These are phyloP conservation scores for Heliangelus exortis DNA, from an alignment of 2,797 vertebrate species.

Conservation along the genomic window DNA sequence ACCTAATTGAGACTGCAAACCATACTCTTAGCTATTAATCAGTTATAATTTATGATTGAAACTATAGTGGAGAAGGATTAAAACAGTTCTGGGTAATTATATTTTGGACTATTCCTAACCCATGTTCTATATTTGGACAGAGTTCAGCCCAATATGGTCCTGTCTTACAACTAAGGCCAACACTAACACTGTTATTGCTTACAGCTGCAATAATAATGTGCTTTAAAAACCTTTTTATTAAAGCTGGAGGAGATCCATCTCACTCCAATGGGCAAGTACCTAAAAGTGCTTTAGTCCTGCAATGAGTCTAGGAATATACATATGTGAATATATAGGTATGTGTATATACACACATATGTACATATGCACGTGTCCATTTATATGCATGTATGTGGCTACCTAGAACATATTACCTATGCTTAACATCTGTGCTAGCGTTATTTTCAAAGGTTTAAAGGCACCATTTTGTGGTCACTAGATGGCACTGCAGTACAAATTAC, in stretches of 20 bases:
- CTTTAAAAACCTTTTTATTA: background rate
- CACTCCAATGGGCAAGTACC: rapidly evolving
- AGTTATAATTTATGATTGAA: background rate
- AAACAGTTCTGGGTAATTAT: background rate
- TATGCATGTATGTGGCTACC: background rate
- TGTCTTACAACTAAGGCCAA: background rate
- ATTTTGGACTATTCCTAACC: background rate
- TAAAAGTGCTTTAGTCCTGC: background rate
- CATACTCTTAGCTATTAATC: background rate
- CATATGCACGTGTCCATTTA: background rate
- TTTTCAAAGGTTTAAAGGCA: background rate
- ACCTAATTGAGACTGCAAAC: background rate
- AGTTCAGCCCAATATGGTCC: background rate
- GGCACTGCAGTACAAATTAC: constrained; percentile 21
- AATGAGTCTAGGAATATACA: background rate
- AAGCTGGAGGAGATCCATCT: background rate
- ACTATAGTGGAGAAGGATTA: background rate
- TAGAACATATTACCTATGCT: background rate
- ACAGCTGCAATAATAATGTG: background rate
- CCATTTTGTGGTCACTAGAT: constrained; percentile 32
- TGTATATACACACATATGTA: background rate
- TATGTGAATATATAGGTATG: background rate
- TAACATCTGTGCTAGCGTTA: background rate
- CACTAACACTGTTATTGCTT: background rate
- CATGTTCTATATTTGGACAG: background rate